Evolutionary conservation across 2,797 vertebrate species (phyloP).

Genomic region (Trematomus bernacchii): DNA sequence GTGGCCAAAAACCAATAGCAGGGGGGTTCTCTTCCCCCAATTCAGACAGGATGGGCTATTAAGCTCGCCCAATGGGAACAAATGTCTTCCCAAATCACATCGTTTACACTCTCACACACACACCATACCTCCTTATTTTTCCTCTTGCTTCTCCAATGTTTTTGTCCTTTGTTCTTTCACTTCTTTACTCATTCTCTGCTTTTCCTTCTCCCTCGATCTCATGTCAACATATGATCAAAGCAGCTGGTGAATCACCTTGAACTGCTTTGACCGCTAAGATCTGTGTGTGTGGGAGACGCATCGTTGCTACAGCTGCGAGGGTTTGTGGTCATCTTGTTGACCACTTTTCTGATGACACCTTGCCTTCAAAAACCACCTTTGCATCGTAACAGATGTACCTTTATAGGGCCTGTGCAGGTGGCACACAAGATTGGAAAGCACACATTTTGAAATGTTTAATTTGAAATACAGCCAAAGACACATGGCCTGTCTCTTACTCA

Average conservation of each 20-base stretch:
- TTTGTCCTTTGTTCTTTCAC: constrained; percentile 42
- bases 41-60: constrained; percentile 63
- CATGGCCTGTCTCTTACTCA: constrained; percentile 53
- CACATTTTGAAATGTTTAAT: constrained; percentile 9
- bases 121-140: constrained; percentile 57
- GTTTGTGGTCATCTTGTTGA: constrained; percentile 38
- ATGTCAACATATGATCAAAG: constrained; percentile 24
- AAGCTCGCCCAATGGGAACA: constrained; percentile 64
- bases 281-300: constrained; percentile 10
- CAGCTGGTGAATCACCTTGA: constrained; percentile 23
- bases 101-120: constrained; percentile 69
- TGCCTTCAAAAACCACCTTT: constrained; percentile 5
- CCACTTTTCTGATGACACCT: constrained; percentile 24
- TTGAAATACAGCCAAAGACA: constrained; percentile 39
- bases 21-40: constrained; percentile 43
- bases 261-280: constrained; percentile 20
- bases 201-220: background rate
- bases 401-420: constrained; percentile 1
- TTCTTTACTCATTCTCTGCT: constrained; percentile 19
- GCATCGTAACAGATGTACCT: constrained; percentile 7
- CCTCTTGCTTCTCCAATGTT: constrained; percentile 42
- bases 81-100: constrained; percentile 70
- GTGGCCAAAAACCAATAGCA: constrained; percentile 57
- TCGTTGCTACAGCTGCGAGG: constrained; percentile 24
- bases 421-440: constrained; percentile 10